Conservation (phyloP, 2,113 vertebrate genomes). For the Cephalophus harveyi region DNA sequence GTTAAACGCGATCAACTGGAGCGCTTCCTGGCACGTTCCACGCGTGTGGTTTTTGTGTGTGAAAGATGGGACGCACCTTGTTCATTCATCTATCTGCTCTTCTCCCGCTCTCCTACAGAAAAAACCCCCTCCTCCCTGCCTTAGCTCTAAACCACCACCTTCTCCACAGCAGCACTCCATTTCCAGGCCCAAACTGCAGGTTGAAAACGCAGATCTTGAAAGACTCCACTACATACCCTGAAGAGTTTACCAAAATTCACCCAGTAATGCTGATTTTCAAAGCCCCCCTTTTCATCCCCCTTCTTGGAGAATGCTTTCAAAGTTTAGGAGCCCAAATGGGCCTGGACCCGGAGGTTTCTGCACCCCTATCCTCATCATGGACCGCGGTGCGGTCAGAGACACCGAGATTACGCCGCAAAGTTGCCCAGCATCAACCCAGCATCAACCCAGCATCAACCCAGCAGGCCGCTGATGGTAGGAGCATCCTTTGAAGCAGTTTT, state of each 20-base stretch:
- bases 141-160: not conserved
- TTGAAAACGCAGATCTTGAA: not conserved
- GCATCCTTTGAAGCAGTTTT: not conserved
- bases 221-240: not conserved
- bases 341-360: not conserved
- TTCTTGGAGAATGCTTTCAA: not conserved
- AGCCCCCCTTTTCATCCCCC: not conserved
- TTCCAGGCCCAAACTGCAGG: not conserved
- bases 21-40: slow-evolving; percentile 4
- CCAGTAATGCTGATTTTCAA: not conserved
- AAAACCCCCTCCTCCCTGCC: not conserved
- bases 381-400: not conserved
- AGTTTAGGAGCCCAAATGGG: slow-evolving; percentile 14
- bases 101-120: not conserved
- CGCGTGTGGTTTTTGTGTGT: slow-evolving; percentile 28
- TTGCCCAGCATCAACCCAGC: not conserved
- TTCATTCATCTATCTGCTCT: not conserved
- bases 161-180: not conserved
- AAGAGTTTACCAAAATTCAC: not conserved
- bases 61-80: slow-evolving; percentile 5
- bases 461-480: not conserved
- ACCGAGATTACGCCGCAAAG: not conserved
- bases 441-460: not conserved
- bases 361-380: accelerated
- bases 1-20: slow-evolving; percentile 46